These are phyloP conservation scores for Agrochola macilenta DNA, from an alignment of 2,888 invertebrate genomes.

Conservation along the genomic window DNA sequence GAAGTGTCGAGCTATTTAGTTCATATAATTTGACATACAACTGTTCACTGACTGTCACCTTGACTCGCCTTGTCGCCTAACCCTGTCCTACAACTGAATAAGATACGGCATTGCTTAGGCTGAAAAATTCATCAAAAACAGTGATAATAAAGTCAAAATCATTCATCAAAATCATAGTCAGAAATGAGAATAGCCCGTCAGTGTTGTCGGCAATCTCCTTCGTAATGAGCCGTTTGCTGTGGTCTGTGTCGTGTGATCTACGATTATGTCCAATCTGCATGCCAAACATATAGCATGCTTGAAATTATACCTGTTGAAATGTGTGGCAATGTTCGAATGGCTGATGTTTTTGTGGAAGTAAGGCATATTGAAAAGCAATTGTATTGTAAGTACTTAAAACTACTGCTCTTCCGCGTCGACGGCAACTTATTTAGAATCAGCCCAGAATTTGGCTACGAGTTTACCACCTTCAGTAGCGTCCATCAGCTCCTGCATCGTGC, in stretches of 20 bases:
- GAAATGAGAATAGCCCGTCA: slow-evolving; percentile 63
- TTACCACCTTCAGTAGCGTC: too few relatives aligned
- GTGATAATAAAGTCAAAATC: background rate
- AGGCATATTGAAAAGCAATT: too few relatives aligned
- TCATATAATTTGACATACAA: background rate
- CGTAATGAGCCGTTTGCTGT: slow-evolving; percentile 75
- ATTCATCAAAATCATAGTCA: background rate
- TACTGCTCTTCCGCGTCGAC: too few relatives aligned
- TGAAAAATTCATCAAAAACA: background rate
- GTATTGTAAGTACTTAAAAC: too few relatives aligned
- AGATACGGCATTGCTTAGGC: background rate
- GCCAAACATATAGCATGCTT: slow-evolving; percentile 58
- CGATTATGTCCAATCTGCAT: slow-evolving; percentile 73
- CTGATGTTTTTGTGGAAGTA: too few relatives aligned
- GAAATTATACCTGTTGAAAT: slow-evolving; percentile 45
- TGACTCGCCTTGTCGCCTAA: background rate
- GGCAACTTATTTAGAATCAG: too few relatives aligned
- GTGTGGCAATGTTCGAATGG: slow-evolving; percentile 38
- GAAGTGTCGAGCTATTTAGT: background rate
- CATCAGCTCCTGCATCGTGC: too few relatives aligned
- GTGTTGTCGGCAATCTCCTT: slow-evolving; percentile 65
- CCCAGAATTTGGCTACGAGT: too few relatives aligned
- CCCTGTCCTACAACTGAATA: background rate
- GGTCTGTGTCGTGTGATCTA: slow-evolving; percentile 74
- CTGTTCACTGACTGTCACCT: background rate